phyloP scores from a whole-genome alignment of 92 coral and sea anemone species.

The Zoanthus solanderi region DNA sequence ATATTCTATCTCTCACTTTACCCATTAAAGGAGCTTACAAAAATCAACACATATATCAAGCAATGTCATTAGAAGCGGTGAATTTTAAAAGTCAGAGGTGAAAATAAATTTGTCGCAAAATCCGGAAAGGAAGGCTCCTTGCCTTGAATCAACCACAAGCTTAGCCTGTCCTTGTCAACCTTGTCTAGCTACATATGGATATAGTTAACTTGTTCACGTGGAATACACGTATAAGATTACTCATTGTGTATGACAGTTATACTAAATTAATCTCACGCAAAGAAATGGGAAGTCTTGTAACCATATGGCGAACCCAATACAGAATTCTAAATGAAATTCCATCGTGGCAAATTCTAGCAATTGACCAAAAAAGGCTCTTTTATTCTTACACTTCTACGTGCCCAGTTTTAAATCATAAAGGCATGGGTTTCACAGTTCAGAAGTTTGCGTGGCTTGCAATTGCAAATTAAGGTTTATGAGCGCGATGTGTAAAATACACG shows the following conservation, averaged over 20 bases:
- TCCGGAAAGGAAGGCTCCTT: constrained; percentile 18
- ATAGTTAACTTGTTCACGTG: background rate
- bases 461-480: no score
- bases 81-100: background rate
- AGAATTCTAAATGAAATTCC: background rate
- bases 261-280: constrained; percentile 10
- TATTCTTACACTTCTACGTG: no score
- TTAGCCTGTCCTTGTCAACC: background rate
- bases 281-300: background rate
- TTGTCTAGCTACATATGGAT: constrained; percentile 19
- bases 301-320: background rate
- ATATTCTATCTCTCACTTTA: background rate
- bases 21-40: background rate
- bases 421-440: no score
- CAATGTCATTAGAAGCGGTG: background rate
- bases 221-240: background rate
- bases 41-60: background rate
- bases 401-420: no score
- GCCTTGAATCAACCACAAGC: background rate
- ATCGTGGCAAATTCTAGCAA: background rate
- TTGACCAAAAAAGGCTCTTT: background rate
- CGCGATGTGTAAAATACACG: no score
- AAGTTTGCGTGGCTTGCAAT: no score
- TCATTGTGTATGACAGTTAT: background rate
- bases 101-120: background rate